Evolutionary conservation across 2,797 vertebrate genomes (phyloP), one percentile per base, ranked within the genome.

Genomic region (Coendou prehensilis): DNA sequence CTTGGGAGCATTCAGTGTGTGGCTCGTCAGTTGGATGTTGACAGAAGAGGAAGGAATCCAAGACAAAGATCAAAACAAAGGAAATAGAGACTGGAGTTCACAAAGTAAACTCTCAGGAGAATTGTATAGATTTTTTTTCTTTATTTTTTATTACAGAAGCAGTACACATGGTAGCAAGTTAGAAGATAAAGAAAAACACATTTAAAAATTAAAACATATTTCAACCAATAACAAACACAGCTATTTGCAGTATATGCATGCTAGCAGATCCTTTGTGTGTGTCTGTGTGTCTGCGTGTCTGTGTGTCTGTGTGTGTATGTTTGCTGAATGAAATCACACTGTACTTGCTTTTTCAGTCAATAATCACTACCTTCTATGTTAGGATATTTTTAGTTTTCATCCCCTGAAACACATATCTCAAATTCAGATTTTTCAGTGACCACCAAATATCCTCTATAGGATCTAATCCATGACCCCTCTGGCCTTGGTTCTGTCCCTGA

Each of bases 111-210:
- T 67, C 54, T 91, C 37, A 54, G 45, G 30, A 54, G 50, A 67
- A 64, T 33, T 87, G 79, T 80, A 89, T 26, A 84, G 56, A 1
- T 30, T 30, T 69, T 2, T 63, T 56, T 73, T 2, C 18, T 88
- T 91, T 95, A 57, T 56, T 73, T 22, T 73, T 45, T 91, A 93
- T 91, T 92, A 95, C 54, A 91, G 86, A 96, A 91, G 82, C 37
- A 67, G 18, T 75, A 87, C 8, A 37, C 69, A 63, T 80, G 61
- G 64, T 84, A 83, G 59, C 64, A 91, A 88, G 88, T 79, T 81
- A 78, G 69, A 89, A 95, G 85, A 94, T 84, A 50, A 95, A 94
- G 50, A 82, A 45, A 96, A 96, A 83, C 28, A 69, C 61, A 61
- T 91, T 56, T 71, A 67, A 50, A 90, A 87, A 28, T 83, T 92